A percentile compares a stretch with the other conserved stretches of the same genome.
phyloP scores from a whole-genome alignment of 2,888 invertebrate species.

The Ametastegia equiseti region DNA sequence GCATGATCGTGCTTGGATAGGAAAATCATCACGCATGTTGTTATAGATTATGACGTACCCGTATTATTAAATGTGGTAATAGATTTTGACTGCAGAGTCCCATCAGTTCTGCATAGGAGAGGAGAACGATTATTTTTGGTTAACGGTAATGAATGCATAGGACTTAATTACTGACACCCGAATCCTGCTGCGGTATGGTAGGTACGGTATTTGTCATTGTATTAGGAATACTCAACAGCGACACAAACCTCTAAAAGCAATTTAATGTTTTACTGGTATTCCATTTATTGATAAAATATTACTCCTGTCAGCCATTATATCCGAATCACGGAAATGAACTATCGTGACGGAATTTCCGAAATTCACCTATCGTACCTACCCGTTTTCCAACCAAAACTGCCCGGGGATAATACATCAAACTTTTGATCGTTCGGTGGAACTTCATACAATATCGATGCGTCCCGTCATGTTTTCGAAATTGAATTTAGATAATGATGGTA shows the following conservation, averaged over 20 bases:
- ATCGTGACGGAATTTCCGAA: background rate
- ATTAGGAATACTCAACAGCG: conserved; percentile 68
- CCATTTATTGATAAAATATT: conserved; percentile 58
- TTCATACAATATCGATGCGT: no score
- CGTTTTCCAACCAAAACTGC: background rate
- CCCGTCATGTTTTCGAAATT: no score
- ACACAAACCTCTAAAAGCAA: conserved; percentile 72
- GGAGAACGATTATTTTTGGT: conserved; percentile 5
- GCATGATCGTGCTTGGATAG: no score
- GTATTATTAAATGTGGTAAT: conserved; percentile 57
- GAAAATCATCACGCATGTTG: background rate
- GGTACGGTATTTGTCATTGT: conserved; percentile 69
- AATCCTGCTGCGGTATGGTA: background rate
- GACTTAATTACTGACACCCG: conserved; percentile 4
- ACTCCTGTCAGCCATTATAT: background rate
- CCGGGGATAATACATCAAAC: background rate
- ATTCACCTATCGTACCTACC: no score
- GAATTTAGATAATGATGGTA: no score
- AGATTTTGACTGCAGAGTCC: conserved; percentile 73
- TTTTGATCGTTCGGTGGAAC: background rate
- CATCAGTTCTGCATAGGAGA: conserved; percentile 70
- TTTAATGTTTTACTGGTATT: conserved; percentile 72
- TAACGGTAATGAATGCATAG: conserved; percentile 19
- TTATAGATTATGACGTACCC: background rate
- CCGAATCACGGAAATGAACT: background rate